Evolutionary conservation across 2,888 invertebrate species (phyloP).

Genomic region (Brachypterus glaber): DNA sequence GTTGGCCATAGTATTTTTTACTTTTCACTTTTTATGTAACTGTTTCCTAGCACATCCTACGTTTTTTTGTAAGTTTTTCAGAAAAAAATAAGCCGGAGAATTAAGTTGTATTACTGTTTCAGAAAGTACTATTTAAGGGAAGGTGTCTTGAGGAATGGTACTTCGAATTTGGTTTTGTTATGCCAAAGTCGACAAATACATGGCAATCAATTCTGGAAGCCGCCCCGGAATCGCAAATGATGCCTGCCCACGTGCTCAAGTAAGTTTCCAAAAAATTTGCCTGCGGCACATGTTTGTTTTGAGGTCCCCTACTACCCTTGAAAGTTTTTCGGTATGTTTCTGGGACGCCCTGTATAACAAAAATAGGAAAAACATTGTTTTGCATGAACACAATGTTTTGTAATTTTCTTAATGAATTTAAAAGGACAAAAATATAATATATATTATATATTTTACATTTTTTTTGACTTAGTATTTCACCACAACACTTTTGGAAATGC

Average conservation of each 20-base stretch:
- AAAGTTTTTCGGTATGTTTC: neutral
- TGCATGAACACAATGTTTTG: neutral
- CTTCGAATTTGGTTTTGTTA: conserved; percentile 99
- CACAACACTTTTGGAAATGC: neutral
- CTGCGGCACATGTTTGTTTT: neutral
- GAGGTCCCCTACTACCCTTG: neutral
- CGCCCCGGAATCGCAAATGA: conserved; percentile 99
- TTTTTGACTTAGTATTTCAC: neutral
- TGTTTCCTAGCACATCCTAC: neutral
- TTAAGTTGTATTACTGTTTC: conserved; percentile 37
- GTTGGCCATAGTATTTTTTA: too few species aligned
- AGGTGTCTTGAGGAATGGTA: conserved; percentile 97
- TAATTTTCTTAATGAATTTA: too few species aligned
- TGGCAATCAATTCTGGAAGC: conserved; percentile 99
- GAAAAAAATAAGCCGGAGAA: too few species aligned
- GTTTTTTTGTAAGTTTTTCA: conserved; percentile 5
- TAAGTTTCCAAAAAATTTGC: conserved; percentile 37
- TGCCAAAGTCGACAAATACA: conserved; percentile 96
- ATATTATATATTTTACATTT: neutral
- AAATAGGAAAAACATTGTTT: conserved; percentile 4
- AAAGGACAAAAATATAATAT: too few species aligned
- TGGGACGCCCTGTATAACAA: conserved; percentile 7
- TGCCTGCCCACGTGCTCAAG: conserved; percentile 98
- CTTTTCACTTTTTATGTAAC: too few species aligned
- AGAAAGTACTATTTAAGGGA: conserved; percentile 75